Conservation (phyloP, 2,888 invertebrate species). For the Myathropa florea region DNA sequence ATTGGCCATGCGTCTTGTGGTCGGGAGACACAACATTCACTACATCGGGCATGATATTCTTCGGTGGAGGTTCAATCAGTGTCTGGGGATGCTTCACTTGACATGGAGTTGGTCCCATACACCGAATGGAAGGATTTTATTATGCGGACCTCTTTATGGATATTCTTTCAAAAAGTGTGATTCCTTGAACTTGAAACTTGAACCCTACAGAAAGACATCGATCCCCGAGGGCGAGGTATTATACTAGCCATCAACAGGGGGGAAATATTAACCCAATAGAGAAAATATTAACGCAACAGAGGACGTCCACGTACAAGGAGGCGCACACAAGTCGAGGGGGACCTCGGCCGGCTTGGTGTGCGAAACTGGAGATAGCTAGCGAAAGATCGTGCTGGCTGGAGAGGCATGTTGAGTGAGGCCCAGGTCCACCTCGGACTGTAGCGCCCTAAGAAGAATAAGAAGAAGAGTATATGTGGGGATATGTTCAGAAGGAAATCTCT, state of each 20-base stretch:
- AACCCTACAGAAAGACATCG: not conserved
- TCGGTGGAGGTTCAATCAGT: slow-evolving; percentile 20
- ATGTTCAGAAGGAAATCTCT: not conserved
- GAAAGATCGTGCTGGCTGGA: too few relatives aligned
- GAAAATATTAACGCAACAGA: too few relatives aligned
- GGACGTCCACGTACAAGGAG: too few relatives aligned
- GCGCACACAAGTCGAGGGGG: too few relatives aligned
- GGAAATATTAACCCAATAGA: slow-evolving; percentile 9
- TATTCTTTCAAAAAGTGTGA: not conserved
- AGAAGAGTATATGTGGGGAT: slow-evolving; percentile 10
- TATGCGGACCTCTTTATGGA: not conserved
- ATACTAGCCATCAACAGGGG: not conserved
- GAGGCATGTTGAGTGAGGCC: too few relatives aligned
- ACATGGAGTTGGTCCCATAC: slow-evolving; percentile 28
- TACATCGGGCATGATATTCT: slow-evolving; percentile 12
- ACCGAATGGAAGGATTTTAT: slow-evolving; percentile 10
- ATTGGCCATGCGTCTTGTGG: not conserved
- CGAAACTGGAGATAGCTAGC: too few relatives aligned
- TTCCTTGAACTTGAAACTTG: not conserved
- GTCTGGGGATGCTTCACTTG: slow-evolving; percentile 32
- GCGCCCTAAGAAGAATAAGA: too few relatives aligned
- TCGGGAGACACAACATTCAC: slow-evolving; percentile 9
- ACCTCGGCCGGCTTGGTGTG: too few relatives aligned
- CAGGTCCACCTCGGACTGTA: too few relatives aligned
- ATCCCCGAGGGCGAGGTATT: not conserved